Percentiles rank a stretch among this genome's conserved stretches.
These are phyloP conservation scores for Pterois miles DNA, from an alignment of 2,797 vertebrate genomes.

Conservation along the genomic window DNA sequence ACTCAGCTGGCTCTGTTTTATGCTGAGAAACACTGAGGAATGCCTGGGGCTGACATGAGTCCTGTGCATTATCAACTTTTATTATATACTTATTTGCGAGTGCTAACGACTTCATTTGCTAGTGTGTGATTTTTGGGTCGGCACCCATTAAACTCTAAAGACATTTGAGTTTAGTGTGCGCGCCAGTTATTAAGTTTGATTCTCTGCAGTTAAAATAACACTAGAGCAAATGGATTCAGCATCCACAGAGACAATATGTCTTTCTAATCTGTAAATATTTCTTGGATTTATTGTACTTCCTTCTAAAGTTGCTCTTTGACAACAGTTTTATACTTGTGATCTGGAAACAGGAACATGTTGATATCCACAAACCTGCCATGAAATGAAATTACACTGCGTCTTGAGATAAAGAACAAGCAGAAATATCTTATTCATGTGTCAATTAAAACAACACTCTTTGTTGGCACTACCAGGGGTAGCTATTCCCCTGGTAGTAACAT, in stretches of 20 bases:
- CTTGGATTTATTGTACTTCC: not conserved
- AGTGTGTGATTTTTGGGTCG: not conserved
- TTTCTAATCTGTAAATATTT: not conserved
- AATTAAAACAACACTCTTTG: conserved; percentile 11
- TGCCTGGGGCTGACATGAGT: not conserved
- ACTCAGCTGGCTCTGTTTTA: not conserved
- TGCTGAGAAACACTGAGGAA: not conserved
- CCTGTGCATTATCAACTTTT: not conserved
- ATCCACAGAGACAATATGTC: not conserved
- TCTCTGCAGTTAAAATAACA: not conserved
- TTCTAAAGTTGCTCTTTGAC: not conserved
- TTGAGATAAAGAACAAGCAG: not conserved
- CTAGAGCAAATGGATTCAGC: not conserved
- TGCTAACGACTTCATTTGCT: not conserved
- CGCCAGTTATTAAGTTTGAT: not conserved
- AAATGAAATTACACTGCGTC: conserved; percentile 15
- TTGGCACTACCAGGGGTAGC: not conserved
- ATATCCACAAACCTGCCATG: conserved; percentile 9
- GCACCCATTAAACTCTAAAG: not conserved
- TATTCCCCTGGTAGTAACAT: not conserved
- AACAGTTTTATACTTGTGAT: not conserved
- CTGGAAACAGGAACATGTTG: not conserved
- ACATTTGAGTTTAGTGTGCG: not conserved
- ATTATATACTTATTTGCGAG: not conserved
- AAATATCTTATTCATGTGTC: not conserved